phyloP scores from a whole-genome alignment of 1,140 invertebrate species.

The Helicorthomorpha holstii region DNA sequence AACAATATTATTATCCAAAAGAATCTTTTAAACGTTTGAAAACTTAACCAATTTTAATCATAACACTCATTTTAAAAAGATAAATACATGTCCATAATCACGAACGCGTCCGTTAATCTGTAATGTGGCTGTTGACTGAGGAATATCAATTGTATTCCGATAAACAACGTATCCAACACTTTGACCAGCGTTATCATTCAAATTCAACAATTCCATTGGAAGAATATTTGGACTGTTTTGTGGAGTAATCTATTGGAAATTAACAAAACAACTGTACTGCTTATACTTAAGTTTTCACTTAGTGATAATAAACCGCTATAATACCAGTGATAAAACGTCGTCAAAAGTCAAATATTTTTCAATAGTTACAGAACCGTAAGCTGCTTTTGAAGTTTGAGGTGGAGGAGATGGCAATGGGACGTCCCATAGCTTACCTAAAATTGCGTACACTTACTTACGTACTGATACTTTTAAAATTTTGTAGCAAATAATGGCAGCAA shows the following conservation, averaged over 20 bases:
- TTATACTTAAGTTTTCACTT: too few species aligned
- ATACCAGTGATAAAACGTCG: too few species aligned
- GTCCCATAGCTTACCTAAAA: background rate
- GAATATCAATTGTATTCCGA: background rate
- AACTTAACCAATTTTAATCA: background rate
- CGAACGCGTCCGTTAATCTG: background rate
- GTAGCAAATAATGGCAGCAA: slow-evolving; percentile 1
- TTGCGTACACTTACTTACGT: background rate
- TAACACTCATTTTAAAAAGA: background rate
- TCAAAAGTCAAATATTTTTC: too few species aligned
- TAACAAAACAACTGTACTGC: too few species aligned
- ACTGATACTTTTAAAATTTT: background rate
- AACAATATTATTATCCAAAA: too few species aligned
- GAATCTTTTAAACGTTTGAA: too few species aligned
- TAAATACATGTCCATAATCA: background rate
- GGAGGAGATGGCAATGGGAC: background rate
- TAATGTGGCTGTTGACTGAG: background rate
- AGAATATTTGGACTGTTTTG: background rate
- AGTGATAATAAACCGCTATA: too few species aligned
- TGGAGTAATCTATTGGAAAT: background rate
- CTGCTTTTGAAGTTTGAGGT: background rate
- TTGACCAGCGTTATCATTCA: background rate
- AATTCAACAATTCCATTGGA: slow-evolving; percentile 1
- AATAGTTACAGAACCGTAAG: too few species aligned
- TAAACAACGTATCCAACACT: slow-evolving; percentile 1